Evolutionary conservation across 2,888 invertebrate species (phyloP).

Genomic region (Cataglyphis albicans): DNA sequence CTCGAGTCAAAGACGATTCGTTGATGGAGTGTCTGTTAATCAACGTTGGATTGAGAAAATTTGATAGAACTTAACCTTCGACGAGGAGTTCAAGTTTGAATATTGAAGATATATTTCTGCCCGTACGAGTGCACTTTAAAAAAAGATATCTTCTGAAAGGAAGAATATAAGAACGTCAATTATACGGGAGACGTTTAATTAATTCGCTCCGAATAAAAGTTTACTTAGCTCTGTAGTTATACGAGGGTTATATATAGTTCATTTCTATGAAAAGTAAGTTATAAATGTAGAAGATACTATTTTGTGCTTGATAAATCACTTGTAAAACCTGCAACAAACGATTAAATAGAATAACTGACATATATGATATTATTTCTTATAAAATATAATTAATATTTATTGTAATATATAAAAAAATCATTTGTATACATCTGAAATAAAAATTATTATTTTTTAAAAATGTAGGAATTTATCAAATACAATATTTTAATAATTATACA

Average conservation of each 20-base stretch:
- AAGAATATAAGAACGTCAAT: not conserved
- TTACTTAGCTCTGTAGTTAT: not conserved
- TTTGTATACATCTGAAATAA: not conserved
- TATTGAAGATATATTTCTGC: not conserved
- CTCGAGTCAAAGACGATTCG: not conserved
- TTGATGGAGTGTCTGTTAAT: not conserved
- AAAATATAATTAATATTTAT: not conserved
- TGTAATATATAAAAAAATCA: not conserved
- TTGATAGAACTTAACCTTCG: conserved; percentile 24
- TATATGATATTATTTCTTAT: not conserved
- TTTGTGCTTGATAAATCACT: not conserved
- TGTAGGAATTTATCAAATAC: not conserved
- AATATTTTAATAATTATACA: not conserved
- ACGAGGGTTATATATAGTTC: not conserved
- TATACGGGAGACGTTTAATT: not conserved
- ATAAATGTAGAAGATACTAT: not conserved
- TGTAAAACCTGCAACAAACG: not conserved
- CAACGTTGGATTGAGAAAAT: not conserved
- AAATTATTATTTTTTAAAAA: not conserved
- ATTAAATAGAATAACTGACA: not conserved
- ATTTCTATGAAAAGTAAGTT: not conserved
- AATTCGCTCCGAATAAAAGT: not conserved
- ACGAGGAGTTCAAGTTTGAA: not conserved
- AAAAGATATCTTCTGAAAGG: not conserved
- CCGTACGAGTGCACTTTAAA: not conserved